Evolutionary conservation across 2,888 invertebrate species (phyloP), one percentile per base, ranked within the genome.

Genomic region (Drosophila macrospina): DNA sequence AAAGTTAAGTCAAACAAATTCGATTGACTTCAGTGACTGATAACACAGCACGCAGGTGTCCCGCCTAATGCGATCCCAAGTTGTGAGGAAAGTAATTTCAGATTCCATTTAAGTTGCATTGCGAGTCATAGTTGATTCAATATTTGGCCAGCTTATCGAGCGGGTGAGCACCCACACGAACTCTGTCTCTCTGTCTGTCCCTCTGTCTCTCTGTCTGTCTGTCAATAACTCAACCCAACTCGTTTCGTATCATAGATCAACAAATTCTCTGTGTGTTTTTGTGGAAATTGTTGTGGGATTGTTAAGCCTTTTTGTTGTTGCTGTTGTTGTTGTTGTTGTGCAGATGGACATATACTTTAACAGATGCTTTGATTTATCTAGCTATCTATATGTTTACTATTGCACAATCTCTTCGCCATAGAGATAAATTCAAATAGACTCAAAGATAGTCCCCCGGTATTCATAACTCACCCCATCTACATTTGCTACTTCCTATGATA

Each of bases 101-200:
- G 74, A 54, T 32, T 56, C 39, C 42, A 57, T 71, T 55, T 36
- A 44, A 55, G 72, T 42, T 37, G 47, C 61, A 45, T 45, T 15
- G 41, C 37, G 37, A 26, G 47, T 73, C 66, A n/a, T n/a, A 64
- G 77, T 77, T 80, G 66, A 44, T 50, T 77, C 72, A 86, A 82
- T 86, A 82, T 86, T 82, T 83, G 67, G 61, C 28, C 61, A 59
- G 69, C 86, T 82, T 82, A 82, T 82, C 81, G 78, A 72, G n/a
- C n/a, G n/a, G n/a, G n/a, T n/a, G n/a, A n/a, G 69, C 80, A 74
- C 86, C 74, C 80, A 80, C 86, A 26, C 15, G n/a, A 30, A 28
- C 39, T 52, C 51, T 13, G 10, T n/a, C n/a, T n/a, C n/a, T n/a
- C n/a, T n/a, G n/a, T n/a, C n/a, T n/a, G n/a, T n/a, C n/a, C n/a